Percentiles rank a stretch among this genome's conserved stretches.
These are phyloP conservation scores for Calyptomena viridis DNA, from an alignment of 2,113 vertebrate species.

Conservation along the genomic window DNA sequence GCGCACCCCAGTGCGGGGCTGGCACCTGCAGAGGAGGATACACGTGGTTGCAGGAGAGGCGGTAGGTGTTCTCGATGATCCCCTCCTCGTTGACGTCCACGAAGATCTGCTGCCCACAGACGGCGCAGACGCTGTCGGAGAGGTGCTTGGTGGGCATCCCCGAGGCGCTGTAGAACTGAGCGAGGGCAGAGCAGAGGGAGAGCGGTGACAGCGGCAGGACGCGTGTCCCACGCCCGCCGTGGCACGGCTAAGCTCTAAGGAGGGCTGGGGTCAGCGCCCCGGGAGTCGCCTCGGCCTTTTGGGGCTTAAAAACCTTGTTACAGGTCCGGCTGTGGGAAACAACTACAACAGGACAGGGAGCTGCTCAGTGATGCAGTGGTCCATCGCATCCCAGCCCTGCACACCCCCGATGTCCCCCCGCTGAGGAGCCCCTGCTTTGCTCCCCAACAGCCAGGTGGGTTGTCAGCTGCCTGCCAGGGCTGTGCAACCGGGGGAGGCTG, in stretches of 20 bases:
- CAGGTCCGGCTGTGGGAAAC: rapidly evolving
- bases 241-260: neutral
- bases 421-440: neutral
- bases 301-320: neutral
- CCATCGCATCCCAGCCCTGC: neutral
- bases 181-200: neutral
- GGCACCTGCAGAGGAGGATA: slow-evolving; percentile 80
- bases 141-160: slow-evolving; percentile 99
- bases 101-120: slow-evolving; percentile 95
- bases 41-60: slow-evolving; percentile 97
- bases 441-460: rapidly evolving
- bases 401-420: neutral
- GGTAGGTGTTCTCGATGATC: slow-evolving; percentile 97
- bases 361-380: neutral
- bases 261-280: neutral
- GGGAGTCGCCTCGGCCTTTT: neutral
- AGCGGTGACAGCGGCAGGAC: neutral
- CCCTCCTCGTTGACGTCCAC: slow-evolving; percentile 97
- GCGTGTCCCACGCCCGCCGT: rapidly evolving
- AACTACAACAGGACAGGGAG: neutral
- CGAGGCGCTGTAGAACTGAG: slow-evolving; percentile 92
- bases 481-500: neutral
- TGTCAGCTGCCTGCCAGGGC: neutral
- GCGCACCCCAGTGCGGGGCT: neutral
- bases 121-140: slow-evolving; percentile 92